Conservation (phyloP, 2,888 invertebrate genomes). For the Oeneis ivallda region DNA sequence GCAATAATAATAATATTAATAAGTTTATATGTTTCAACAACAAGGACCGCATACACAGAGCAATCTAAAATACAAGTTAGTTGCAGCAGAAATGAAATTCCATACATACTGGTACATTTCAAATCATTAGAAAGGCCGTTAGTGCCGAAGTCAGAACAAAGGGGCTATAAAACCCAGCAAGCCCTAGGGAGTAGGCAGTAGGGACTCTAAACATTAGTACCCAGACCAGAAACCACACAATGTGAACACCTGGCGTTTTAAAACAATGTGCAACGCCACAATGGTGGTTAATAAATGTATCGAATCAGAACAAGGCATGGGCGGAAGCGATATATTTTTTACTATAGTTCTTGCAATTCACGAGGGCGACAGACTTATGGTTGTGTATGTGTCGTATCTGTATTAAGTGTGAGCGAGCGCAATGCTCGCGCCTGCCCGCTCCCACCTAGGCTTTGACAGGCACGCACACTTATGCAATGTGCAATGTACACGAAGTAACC, state of each 20-base stretch:
- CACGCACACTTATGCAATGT: no score
- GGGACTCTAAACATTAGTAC: conserved; percentile 23
- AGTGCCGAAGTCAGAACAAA: conserved; percentile 11
- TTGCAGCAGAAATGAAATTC: conserved; percentile 7
- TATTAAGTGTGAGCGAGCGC: no score
- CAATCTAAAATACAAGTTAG: neutral
- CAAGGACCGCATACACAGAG: neutral
- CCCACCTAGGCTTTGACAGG: no score
- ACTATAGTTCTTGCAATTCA: no score
- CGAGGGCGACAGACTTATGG: no score
- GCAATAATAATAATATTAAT: no score
- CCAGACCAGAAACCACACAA: conserved; percentile 24
- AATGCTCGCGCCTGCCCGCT: no score
- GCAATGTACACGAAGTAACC: no score
- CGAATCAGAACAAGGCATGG: conserved; percentile 6
- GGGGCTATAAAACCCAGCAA: conserved; percentile 13
- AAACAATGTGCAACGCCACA: conserved; percentile 37
- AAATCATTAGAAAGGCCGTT: conserved; percentile 13
- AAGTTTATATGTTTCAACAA: no score
- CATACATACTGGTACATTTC: conserved; percentile 8
- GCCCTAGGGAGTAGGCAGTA: conserved; percentile 19
- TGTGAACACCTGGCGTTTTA: conserved; percentile 40
- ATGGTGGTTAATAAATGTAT: conserved; percentile 34
- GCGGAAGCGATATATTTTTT: conserved; percentile 5
- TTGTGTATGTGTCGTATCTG: no score